Percentiles rank a stretch among this genome's conserved stretches.
phyloP scores from a whole-genome alignment of 2,113 vertebrate genomes.

The Mus spicilegus region DNA sequence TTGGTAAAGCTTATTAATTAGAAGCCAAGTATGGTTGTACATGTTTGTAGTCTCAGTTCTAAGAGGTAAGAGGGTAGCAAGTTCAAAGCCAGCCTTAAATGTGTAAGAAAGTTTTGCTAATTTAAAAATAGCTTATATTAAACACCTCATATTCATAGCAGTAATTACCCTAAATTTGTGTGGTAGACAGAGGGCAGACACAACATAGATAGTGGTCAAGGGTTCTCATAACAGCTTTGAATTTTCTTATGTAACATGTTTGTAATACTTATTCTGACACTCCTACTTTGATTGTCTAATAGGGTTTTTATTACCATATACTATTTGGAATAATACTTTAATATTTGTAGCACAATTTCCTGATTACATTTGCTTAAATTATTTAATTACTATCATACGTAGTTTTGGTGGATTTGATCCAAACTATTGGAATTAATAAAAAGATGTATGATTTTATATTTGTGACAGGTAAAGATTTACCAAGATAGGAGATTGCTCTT shows the following conservation, averaged over 20 bases:
- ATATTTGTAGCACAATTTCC: background rate
- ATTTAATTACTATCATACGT: background rate
- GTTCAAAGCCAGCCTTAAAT: background rate
- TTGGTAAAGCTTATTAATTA: background rate
- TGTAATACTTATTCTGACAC: background rate
- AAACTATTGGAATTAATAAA: background rate
- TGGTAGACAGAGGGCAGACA: background rate
- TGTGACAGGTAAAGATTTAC: conserved; percentile 17
- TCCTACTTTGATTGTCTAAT: background rate
- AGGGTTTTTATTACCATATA: conserved; percentile 1
- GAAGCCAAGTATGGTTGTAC: background rate
- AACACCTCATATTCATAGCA: background rate
- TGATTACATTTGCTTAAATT: background rate
- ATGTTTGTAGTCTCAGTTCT: background rate
- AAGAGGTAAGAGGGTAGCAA: background rate
- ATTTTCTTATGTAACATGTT: background rate
- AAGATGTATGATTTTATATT: background rate
- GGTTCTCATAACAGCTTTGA: background rate
- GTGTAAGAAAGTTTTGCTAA: background rate
- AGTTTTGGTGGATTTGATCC: conserved; percentile 3
- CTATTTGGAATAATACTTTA: background rate
- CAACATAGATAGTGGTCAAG: background rate
- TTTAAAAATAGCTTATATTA: conserved; percentile 7
- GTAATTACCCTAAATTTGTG: background rate
- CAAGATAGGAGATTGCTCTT: background rate